These are phyloP conservation scores for Poeciliopsis infans DNA, from an alignment of 2,797 vertebrate genomes.

Conservation along the genomic window DNA sequence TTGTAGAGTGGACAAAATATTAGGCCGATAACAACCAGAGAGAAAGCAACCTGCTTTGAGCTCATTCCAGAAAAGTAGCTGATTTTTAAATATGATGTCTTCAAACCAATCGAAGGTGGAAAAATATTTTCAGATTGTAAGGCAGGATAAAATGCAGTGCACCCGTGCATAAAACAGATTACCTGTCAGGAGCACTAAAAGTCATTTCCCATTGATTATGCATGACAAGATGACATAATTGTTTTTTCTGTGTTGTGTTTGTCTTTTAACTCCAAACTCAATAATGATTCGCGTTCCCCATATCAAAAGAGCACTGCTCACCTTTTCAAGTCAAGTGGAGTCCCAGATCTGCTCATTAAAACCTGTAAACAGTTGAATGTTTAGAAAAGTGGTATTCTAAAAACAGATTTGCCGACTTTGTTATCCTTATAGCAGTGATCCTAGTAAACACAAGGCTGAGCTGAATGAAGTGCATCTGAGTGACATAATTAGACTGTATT, in stretches of 20 bases:
- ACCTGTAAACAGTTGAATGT: background rate
- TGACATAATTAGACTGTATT: conserved; percentile 53
- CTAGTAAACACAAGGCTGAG: conserved; percentile 22
- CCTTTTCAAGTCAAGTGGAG: background rate
- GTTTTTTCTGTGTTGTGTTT: background rate
- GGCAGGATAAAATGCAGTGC: background rate
- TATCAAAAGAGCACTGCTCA: conserved; percentile 2
- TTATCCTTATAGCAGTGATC: conserved; percentile 9
- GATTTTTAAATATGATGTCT: background rate
- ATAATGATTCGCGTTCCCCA: background rate
- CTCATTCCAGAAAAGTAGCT: background rate
- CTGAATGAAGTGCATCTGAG: conserved; percentile 22
- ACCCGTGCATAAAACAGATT: background rate
- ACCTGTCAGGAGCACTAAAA: background rate
- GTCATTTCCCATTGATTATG: background rate
- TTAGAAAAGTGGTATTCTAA: background rate
- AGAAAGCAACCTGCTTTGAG: background rate
- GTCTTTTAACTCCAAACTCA: background rate
- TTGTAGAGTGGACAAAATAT: background rate
- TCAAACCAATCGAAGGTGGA: background rate
- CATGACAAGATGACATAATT: background rate
- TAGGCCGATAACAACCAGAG: background rate
- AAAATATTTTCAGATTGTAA: background rate
- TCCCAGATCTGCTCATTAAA: background rate
- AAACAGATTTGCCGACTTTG: background rate